Conservation (phyloP, 2,888 invertebrate species). For the Himalopsyche tibetana region DNA sequence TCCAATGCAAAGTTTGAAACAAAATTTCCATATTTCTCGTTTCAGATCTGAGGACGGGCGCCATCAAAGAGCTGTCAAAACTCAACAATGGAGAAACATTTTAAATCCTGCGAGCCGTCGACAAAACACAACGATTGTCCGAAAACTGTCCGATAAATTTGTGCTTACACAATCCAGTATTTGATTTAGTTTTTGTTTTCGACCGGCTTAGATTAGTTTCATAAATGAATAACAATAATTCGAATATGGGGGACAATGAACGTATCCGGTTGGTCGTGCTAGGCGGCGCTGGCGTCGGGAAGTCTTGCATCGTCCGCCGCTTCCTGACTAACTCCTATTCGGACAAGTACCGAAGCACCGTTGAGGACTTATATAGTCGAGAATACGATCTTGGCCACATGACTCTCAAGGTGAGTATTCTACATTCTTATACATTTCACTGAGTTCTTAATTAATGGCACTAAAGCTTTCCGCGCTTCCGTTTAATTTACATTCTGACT, state of each 20-base stretch:
- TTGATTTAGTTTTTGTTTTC: background rate
- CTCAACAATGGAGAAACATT: slow-evolving; percentile 25
- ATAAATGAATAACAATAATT: slow-evolving; percentile 65
- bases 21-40: slow-evolving; percentile 25
- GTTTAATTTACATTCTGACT: background rate
- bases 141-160: background rate
- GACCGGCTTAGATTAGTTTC: background rate
- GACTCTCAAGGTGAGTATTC: slow-evolving; percentile 79
- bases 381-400: slow-evolving; percentile 87
- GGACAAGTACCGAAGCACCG: slow-evolving; percentile 89
- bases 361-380: slow-evolving; percentile 91
- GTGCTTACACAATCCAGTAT: background rate
- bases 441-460: background rate
- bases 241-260: slow-evolving; percentile 82
- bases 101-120: background rate
- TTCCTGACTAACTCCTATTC: slow-evolving; percentile 88
- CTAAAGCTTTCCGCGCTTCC: background rate
- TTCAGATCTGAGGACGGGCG: background rate
- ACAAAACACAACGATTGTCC: slow-evolving; percentile 3
- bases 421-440: background rate
- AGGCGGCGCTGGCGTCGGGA: slow-evolving; percentile 90
- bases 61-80: background rate
- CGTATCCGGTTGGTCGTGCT: slow-evolving; percentile 89
- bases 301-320: slow-evolving; percentile 88
- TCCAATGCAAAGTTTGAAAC: background rate